phyloP scores from a whole-genome alignment of 92 coral and sea anemone genomes.

The Zoanthus sansibaricus region DNA sequence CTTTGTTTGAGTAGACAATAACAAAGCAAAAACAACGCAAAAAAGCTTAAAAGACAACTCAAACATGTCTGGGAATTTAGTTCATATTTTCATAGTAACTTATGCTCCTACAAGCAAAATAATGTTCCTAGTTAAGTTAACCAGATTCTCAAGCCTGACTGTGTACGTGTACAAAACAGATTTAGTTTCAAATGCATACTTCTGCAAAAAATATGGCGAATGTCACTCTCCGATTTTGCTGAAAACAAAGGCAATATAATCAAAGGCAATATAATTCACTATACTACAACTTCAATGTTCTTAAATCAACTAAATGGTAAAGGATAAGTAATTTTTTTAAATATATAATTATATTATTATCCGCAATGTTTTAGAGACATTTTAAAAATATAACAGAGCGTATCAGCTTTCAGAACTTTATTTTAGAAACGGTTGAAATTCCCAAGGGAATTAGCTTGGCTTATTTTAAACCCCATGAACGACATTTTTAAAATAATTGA shows the following conservation, averaged over 20 bases:
- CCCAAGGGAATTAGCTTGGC: slow-evolving; percentile 29
- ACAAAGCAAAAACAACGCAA: background rate
- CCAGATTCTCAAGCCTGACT: no score
- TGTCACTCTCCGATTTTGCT: background rate
- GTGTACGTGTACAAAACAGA: background rate
- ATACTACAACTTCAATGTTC: background rate
- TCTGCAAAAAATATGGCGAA: background rate
- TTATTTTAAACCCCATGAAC: background rate
- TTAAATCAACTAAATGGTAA: background rate
- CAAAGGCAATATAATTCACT: background rate
- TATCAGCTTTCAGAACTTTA: slow-evolving; percentile 12
- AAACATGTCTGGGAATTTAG: background rate
- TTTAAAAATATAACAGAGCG: background rate
- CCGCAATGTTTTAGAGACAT: background rate
- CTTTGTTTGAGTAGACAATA: background rate
- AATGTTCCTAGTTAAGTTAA: no score
- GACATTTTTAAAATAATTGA: background rate
- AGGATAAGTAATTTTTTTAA: background rate
- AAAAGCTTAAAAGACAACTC: background rate
- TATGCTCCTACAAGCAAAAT: no score
- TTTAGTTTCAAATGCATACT: background rate
- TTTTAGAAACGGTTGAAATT: background rate
- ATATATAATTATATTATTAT: background rate
- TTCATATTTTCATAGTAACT: background rate
- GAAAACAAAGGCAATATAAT: no score